A percentile compares a stretch with the other conserved stretches of the same genome.
phyloP scores from a whole-genome alignment of 2,888 invertebrate genomes.

The Chrysolina oricalcia region DNA sequence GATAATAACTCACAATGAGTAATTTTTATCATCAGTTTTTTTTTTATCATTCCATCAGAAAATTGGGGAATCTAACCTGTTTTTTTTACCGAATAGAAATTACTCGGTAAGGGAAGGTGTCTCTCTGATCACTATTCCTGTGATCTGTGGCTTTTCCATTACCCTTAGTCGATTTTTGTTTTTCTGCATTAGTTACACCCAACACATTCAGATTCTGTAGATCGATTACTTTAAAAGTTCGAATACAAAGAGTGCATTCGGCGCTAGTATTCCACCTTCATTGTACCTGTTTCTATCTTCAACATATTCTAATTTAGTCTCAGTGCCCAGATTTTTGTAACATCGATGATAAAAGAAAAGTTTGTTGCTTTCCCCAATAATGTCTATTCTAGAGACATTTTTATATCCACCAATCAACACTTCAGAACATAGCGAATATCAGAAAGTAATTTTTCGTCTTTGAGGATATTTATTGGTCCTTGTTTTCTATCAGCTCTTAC shows the following conservation, averaged over 20 bases:
- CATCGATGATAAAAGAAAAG: not conserved
- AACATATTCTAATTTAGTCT: too few relatives aligned
- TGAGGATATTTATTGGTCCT: not conserved
- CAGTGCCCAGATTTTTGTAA: too few relatives aligned
- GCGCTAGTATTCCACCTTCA: too few relatives aligned
- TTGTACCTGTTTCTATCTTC: too few relatives aligned
- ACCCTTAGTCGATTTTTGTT: not conserved
- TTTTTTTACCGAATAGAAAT: not conserved
- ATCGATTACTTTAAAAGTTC: too few relatives aligned
- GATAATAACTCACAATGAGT: too few relatives aligned
- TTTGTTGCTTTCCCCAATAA: not conserved
- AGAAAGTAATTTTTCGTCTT: not conserved
- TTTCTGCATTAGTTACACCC: too few relatives aligned
- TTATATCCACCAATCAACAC: not conserved
- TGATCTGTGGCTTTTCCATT: not conserved
- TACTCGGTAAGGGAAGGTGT: conserved; percentile 8
- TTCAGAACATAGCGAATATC: not conserved
- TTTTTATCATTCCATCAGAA: too few relatives aligned
- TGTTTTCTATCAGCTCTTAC: not conserved
- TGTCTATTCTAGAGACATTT: not conserved
- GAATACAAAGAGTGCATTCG: not conserved
- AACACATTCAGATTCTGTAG: too few relatives aligned
- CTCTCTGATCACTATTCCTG: not conserved
- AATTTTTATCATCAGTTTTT: too few relatives aligned
- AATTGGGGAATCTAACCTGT: not conserved